Evolutionary conservation across 2,113 vertebrate genomes (phyloP).

Genomic region (Pipa parva): DNA sequence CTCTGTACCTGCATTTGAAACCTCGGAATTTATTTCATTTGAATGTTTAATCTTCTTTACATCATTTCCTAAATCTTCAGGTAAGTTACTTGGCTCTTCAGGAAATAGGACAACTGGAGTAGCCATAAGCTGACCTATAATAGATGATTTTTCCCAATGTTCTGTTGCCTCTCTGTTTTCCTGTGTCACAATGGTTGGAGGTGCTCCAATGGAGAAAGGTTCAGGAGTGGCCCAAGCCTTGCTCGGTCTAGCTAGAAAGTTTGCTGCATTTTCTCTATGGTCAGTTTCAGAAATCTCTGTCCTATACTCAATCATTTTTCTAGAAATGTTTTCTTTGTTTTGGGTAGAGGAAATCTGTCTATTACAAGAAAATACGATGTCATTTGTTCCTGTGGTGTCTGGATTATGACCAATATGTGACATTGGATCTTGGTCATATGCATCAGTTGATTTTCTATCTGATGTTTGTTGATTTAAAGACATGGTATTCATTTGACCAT

Average conservation of each 20-base stretch:
- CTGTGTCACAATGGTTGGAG: slow-evolving; percentile 53
- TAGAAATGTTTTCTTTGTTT: slow-evolving; percentile 21
- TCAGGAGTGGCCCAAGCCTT: slow-evolving; percentile 49
- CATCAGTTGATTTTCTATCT: slow-evolving; percentile 47
- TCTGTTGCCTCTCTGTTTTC: slow-evolving; percentile 53
- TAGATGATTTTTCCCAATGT: slow-evolving; percentile 50
- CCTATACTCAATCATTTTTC: background rate
- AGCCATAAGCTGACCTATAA: slow-evolving; percentile 51
- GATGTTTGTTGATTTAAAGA: slow-evolving; percentile 50
- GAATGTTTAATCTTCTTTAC: slow-evolving; percentile 42
- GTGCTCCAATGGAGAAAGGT: slow-evolving; percentile 46
- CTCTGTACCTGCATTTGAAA: slow-evolving; percentile 46
- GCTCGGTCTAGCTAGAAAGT: slow-evolving; percentile 46
- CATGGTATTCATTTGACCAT: slow-evolving; percentile 40
- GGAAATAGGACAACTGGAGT: slow-evolving; percentile 52
- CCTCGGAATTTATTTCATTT: slow-evolving; percentile 35
- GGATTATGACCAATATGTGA: slow-evolving; percentile 36
- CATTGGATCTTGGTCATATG: slow-evolving; percentile 47
- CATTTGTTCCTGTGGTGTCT: slow-evolving; percentile 27
- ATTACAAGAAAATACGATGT: slow-evolving; percentile 29
- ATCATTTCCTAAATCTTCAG: slow-evolving; percentile 35
- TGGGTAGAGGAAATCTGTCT: slow-evolving; percentile 32
- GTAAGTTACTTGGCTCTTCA: slow-evolving; percentile 45
- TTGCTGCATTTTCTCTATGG: slow-evolving; percentile 40
- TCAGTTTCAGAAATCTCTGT: slow-evolving; percentile 6